Percentiles rank a stretch among this genome's conserved stretches.
Evolutionary conservation across 1,140 invertebrate species (phyloP).

Genomic region (Drosophila rhopaloa): DNA sequence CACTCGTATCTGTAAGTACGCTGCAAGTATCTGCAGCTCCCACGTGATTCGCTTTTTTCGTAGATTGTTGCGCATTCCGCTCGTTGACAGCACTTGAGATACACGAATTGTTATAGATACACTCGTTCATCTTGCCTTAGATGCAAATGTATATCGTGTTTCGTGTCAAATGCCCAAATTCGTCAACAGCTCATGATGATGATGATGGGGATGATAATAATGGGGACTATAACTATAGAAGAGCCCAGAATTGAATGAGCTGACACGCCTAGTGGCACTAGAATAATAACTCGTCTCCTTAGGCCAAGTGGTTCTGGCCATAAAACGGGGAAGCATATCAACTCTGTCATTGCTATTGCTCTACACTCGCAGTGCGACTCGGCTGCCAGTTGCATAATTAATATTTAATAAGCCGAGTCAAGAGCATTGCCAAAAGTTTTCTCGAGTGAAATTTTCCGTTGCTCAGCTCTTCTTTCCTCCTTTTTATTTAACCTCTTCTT

Average conservation of each 20-base stretch:
- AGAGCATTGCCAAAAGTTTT: conserved; percentile 38
- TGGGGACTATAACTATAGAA: conserved; percentile 15
- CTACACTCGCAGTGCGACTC: conserved; percentile 19
- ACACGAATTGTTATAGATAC: conserved; percentile 35
- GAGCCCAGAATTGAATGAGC: conserved; percentile 39
- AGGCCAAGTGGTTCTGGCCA: conserved; percentile 66
- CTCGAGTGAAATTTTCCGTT: conserved; percentile 27
- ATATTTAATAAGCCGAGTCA: conserved; percentile 76
- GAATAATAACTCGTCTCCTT: conserved; percentile 30
- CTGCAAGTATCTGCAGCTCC: conserved; percentile 46
- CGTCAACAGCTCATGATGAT: conserved; percentile 23
- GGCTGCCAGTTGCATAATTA: conserved; percentile 65
- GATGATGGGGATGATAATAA: conserved; percentile 17
- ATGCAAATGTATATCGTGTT: conserved; percentile 57
- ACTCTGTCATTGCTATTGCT: conserved; percentile 47
- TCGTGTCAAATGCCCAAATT: conserved; percentile 52
- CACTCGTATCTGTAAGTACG: conserved; percentile 36
- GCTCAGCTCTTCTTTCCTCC: background rate
- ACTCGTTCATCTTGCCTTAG: conserved; percentile 1
- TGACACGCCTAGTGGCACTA: conserved; percentile 73
- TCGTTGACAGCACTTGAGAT: conserved; percentile 22
- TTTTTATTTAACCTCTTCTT: conserved; percentile 6
- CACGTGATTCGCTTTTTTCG: conserved; percentile 45
- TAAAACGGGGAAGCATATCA: conserved; percentile 40
- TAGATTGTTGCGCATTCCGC: conserved; percentile 29